These are phyloP conservation scores for Diplolepis rosae DNA, from an alignment of 2,888 invertebrate species.

Conservation along the genomic window DNA sequence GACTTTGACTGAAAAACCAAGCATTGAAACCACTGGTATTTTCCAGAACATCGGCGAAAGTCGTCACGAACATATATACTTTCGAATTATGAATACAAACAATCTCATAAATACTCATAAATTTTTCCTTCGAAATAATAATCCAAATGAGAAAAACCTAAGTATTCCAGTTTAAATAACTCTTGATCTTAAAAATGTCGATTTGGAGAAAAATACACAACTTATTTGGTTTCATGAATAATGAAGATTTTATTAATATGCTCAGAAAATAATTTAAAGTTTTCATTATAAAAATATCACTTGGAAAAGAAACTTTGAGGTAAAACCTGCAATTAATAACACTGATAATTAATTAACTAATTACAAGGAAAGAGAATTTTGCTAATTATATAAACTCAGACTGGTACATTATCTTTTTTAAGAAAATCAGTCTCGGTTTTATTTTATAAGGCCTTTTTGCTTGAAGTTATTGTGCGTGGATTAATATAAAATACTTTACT, in stretches of 20 bases:
- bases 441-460: background rate
- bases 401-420: background rate
- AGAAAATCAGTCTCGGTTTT: background rate
- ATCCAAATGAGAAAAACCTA: background rate
- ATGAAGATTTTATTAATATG: too few relatives aligned
- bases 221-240: background rate
- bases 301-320: too few relatives aligned
- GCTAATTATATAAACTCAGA: background rate
- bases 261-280: too few relatives aligned
- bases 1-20: background rate
- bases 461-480: background rate
- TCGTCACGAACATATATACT: background rate
- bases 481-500: background rate
- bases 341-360: slow-evolving; percentile 9
- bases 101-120: background rate
- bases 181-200: too few relatives aligned
- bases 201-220: too few relatives aligned
- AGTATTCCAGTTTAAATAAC: background rate
- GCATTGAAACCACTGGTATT: background rate
- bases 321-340: slow-evolving; percentile 1
- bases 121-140: too few relatives aligned
- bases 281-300: too few relatives aligned
- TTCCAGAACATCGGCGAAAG: slow-evolving; percentile 19
- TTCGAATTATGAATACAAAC: background rate
- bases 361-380: background rate